Percentiles rank a stretch among this genome's conserved stretches.
These are phyloP conservation scores for Diarsia brunnea DNA, from an alignment of 2,888 invertebrate genomes.

Conservation along the genomic window DNA sequence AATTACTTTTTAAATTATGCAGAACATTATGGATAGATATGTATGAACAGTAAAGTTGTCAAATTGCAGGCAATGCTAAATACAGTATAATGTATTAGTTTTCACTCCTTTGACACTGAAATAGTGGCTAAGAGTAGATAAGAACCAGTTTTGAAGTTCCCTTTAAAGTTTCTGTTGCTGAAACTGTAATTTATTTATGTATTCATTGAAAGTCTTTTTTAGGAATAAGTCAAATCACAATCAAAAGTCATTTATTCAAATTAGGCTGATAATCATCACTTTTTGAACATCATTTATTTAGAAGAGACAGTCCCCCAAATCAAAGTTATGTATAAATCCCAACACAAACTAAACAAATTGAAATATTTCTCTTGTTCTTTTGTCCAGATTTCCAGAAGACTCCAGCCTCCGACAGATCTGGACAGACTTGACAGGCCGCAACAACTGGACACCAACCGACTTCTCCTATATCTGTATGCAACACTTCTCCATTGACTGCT, in stretches of 20 bases:
- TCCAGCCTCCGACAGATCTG: slow-evolving; percentile 83
- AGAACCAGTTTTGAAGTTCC: background rate
- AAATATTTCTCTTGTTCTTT: background rate
- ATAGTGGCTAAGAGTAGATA: background rate
- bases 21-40: background rate
- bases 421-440: slow-evolving; percentile 87
- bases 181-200: background rate
- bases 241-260: no score
- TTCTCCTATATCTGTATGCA: slow-evolving; percentile 87
- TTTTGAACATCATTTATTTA: no score
- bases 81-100: background rate
- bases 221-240: no score
- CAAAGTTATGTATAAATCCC: no score
- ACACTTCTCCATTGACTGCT: slow-evolving; percentile 87
- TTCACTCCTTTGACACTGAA: background rate
- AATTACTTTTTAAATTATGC: background rate
- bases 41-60: background rate
- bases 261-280: no score
- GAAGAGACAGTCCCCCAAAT: no score
- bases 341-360: background rate
- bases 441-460: slow-evolving; percentile 88
- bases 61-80: background rate
- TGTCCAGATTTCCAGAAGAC: slow-evolving; percentile 85
- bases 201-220: background rate
- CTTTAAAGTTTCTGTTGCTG: background rate